Base-by-base conservation (phyloP, 2,888 invertebrate genomes). In the Acronicta aceris region DNA sequence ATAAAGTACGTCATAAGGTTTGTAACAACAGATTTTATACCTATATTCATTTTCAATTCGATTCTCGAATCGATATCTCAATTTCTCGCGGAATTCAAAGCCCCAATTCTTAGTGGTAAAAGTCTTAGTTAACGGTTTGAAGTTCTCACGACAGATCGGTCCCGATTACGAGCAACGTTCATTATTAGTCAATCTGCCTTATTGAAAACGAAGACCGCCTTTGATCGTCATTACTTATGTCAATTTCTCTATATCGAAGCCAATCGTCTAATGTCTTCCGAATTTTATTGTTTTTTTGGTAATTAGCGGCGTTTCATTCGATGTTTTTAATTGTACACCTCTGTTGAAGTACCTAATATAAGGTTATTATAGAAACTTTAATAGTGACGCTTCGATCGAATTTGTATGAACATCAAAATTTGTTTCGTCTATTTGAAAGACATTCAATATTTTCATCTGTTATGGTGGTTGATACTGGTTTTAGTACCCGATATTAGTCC, bases 181-280 rank as follows among this genome's bases (percentile, higher is more conserved):
- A 89, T 94, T 93, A 93, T 93, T 92, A 90, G 91, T 89, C 90
- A 90, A 93, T 93, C 90, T 86, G 87, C 90, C 91, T 92, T 93
- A 93, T 93, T 92, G 90, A 86, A 90, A 86, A 82, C 83, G 82
- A 83, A 77, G 65, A 86, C 92, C 92, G 92, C 87, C 92, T 93
- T 92, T 92, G 91, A 92, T 90, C 85, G 76, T 80, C 82, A 82
- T 81, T 84, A 21, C 21, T 21, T 2, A 81, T 90, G 90, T 90
- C 92, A 89, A 89, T 91, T 90, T 89, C 88, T 76, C 82, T 86
- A 83, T 82, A 85, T 83, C 84, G 83, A 78, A 67, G 78, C 79
- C 73, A 76, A 77, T 78, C 78, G 78, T 70, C 77, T 81, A 81
- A 78, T 80, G 77, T 79, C 77, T 80, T 79, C 71, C 60, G 76